A percentile compares a stretch with the other conserved stretches of the same genome.
These are phyloP conservation scores for Saturnia pavonia DNA, from an alignment of 2,888 invertebrate species.

Conservation along the genomic window DNA sequence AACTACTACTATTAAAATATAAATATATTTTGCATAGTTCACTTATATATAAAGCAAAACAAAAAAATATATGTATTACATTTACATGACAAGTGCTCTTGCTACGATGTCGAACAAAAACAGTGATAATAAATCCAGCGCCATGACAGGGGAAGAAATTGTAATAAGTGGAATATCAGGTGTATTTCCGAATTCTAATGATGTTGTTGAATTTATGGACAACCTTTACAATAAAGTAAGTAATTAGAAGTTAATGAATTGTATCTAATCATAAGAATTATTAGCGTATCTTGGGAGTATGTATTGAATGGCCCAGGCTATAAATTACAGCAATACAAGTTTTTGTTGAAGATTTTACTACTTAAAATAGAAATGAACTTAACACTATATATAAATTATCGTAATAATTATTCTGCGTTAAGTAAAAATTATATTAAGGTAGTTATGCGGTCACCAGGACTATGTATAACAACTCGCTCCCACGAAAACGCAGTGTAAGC, in stretches of 20 bases:
- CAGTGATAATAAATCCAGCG: background rate
- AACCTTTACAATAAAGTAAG: slow-evolving; percentile 80
- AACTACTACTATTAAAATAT: no score
- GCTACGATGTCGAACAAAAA: background rate
- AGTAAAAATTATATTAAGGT: no score
- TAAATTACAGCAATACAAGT: no score
- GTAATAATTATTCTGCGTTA: background rate
- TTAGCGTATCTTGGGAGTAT: no score
- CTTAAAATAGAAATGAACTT: background rate
- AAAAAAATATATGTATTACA: background rate
- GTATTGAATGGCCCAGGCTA: no score
- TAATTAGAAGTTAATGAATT: background rate
- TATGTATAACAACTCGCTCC: no score
- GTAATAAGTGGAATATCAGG: slow-evolving; percentile 83
- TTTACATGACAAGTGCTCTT: background rate
- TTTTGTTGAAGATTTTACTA: no score
- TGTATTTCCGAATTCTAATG: slow-evolving; percentile 84
- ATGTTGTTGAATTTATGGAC: slow-evolving; percentile 82
- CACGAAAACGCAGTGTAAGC: no score
- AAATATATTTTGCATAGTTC: no score
- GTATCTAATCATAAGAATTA: no score
- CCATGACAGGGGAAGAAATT: slow-evolving; percentile 71
- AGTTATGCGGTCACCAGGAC: no score
- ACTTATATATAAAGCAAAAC: background rate
- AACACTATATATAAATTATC: background rate